Percentiles rank a stretch among this genome's conserved stretches.
Evolutionary conservation across 2,113 vertebrate species (phyloP).

Genomic region (Nymphicus hollandicus): DNA sequence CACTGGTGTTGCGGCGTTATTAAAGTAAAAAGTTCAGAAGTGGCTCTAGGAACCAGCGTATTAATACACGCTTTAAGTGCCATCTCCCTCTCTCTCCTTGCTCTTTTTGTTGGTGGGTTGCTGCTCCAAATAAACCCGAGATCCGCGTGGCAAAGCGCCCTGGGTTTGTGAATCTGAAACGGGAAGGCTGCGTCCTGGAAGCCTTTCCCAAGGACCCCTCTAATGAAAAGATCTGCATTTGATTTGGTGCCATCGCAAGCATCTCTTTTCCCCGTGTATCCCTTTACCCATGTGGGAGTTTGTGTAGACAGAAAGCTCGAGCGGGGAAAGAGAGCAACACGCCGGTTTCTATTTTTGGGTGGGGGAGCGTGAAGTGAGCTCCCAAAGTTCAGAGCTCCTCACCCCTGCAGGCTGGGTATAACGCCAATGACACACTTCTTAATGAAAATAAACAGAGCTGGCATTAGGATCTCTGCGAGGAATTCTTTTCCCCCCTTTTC

Average conservation of each 20-base stretch:
- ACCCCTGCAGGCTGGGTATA: background rate
- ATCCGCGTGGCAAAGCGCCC: background rate
- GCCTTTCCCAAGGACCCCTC: background rate
- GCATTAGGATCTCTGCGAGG: background rate
- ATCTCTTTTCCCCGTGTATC: fast-evolving
- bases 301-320: background rate
- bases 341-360: fast-evolving
- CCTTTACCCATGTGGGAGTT: background rate
- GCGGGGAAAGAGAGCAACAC: background rate
- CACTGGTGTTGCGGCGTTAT: conserved; percentile 55
- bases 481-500: background rate
- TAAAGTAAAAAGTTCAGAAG: conserved; percentile 64
- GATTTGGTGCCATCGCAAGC: background rate
- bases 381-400: background rate
- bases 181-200: background rate
- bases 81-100: background rate
- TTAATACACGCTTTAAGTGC: background rate
- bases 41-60: background rate
- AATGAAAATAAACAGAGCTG: conserved; percentile 51
- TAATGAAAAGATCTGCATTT: background rate
- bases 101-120: background rate
- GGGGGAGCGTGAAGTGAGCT: background rate
- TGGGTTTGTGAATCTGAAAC: fast-evolving
- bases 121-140: background rate
- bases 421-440: background rate